Evolutionary conservation across 2,888 invertebrate genomes (phyloP).

Genomic region (Netelia fuscicornis): DNA sequence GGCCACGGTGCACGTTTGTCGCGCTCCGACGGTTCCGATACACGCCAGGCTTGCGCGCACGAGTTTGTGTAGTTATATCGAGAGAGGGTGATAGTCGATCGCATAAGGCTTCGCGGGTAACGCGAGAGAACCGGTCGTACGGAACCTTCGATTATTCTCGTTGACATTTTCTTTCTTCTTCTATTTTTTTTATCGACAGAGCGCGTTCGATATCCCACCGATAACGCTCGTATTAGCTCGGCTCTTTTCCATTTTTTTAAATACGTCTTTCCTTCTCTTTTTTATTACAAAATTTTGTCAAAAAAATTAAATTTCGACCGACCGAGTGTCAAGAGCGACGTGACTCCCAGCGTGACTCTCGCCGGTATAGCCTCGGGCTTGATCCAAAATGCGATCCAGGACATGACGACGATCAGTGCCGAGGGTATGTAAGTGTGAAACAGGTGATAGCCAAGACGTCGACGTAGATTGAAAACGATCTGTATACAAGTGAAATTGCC

Average conservation of each 20-base stretch:
- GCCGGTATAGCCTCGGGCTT: conserved; percentile 97
- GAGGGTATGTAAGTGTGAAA: conserved; percentile 97
- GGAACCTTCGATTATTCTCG: conserved; percentile 59
- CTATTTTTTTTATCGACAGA: neutral
- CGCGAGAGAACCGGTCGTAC: conserved; percentile 45
- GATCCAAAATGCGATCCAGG: conserved; percentile 98
- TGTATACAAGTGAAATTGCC: conserved; percentile 97
- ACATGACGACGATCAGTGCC: conserved; percentile 96
- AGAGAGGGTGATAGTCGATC: conserved; percentile 34
- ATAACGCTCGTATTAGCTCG: neutral
- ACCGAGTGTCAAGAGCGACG: conserved; percentile 94
- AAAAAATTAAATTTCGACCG: conserved; percentile 69
- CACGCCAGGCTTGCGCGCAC: conserved; percentile 29
- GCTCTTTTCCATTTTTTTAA: neutral
- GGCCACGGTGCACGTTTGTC: conserved; percentile 69
- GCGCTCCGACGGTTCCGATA: conserved; percentile 63
- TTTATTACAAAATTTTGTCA: conserved; percentile 2
- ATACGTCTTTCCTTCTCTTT: conserved; percentile 4
- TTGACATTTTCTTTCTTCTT: conserved; percentile 16
- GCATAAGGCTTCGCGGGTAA: conserved; percentile 58
- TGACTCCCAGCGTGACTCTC: conserved; percentile 94
- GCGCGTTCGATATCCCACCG: conserved; percentile 19
- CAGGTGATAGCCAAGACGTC: conserved; percentile 94
- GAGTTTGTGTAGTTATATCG: neutral
- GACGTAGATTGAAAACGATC: conserved; percentile 93